phyloP scores from a whole-genome alignment of 2,113 vertebrate species.

The Oryzias javanicus region DNA sequence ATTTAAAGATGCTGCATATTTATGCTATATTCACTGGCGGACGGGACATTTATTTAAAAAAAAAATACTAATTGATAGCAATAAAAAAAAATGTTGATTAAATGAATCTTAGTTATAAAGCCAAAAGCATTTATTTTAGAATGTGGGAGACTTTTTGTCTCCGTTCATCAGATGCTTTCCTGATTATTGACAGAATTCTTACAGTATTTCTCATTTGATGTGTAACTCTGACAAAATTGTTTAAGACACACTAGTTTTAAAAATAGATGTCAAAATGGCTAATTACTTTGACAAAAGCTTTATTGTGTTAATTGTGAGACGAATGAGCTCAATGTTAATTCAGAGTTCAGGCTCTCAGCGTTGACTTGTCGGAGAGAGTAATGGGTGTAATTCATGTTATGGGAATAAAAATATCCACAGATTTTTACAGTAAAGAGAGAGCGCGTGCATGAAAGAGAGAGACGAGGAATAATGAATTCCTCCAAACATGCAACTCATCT shows the following conservation, averaged over 20 bases:
- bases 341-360: slow-evolving; percentile 63
- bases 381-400: slow-evolving; percentile 73
- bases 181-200: slow-evolving; percentile 46
- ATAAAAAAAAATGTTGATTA: too few species aligned
- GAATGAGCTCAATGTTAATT: slow-evolving; percentile 76
- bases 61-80: too few species aligned
- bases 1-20: too few species aligned
- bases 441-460: slow-evolving; percentile 1
- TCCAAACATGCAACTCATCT: slow-evolving; percentile 58
- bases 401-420: slow-evolving; percentile 71
- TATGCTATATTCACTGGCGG: too few species aligned
- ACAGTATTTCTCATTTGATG: slow-evolving; percentile 35
- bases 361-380: slow-evolving; percentile 73
- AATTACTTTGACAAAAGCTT: slow-evolving; percentile 77
- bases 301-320: slow-evolving; percentile 74
- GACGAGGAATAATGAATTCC: slow-evolving; percentile 49
- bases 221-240: slow-evolving; percentile 53
- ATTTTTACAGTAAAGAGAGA: slow-evolving; percentile 66
- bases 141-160: too few species aligned
- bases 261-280: slow-evolving; percentile 77
- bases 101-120: too few species aligned
- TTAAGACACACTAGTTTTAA: slow-evolving; percentile 69
- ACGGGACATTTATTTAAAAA: too few species aligned
- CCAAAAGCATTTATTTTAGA: too few species aligned
- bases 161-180: too few species aligned